phyloP scores from a whole-genome alignment of 1,140 invertebrate species.

The Drosophila mauritiana region DNA sequence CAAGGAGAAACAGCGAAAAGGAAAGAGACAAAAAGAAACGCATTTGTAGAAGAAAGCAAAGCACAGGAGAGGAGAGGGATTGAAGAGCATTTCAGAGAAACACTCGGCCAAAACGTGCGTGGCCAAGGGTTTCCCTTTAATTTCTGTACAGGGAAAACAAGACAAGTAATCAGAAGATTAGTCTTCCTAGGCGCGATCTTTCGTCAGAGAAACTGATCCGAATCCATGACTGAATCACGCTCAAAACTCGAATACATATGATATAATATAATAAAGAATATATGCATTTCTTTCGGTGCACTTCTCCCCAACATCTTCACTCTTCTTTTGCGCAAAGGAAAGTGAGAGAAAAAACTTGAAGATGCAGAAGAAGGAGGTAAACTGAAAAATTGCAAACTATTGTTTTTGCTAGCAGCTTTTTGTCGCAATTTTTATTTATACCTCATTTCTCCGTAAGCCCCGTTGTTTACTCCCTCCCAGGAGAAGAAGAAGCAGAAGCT shows the following conservation, averaged over 20 bases:
- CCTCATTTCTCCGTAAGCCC: background rate
- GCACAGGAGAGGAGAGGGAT: background rate
- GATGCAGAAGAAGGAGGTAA: conserved; percentile 29
- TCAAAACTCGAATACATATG: no score
- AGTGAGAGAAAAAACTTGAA: conserved; percentile 16
- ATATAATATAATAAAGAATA: no score
- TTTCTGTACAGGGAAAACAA: background rate
- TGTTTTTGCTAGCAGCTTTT: conserved; percentile 60
- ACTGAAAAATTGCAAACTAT: conserved; percentile 60
- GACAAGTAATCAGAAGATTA: background rate
- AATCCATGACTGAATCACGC: background rate
- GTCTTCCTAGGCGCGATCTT: background rate
- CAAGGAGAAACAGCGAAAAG: conserved; percentile 2
- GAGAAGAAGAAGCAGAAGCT: background rate
- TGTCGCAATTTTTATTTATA: conserved; percentile 59
- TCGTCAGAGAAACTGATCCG: background rate
- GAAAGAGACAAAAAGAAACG: conserved; percentile 13
- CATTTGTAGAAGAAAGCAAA: conserved; percentile 9
- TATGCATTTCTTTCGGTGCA: background rate
- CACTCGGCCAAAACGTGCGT: conserved; percentile 20
- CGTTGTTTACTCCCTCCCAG: conserved; percentile 24
- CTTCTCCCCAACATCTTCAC: background rate
- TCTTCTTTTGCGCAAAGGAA: background rate
- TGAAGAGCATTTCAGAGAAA: conserved; percentile 7
- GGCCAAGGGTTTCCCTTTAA: conserved; percentile 19